Base-by-base conservation (phyloP, 2,888 invertebrate genomes). In the Thyatira batis region DNA sequence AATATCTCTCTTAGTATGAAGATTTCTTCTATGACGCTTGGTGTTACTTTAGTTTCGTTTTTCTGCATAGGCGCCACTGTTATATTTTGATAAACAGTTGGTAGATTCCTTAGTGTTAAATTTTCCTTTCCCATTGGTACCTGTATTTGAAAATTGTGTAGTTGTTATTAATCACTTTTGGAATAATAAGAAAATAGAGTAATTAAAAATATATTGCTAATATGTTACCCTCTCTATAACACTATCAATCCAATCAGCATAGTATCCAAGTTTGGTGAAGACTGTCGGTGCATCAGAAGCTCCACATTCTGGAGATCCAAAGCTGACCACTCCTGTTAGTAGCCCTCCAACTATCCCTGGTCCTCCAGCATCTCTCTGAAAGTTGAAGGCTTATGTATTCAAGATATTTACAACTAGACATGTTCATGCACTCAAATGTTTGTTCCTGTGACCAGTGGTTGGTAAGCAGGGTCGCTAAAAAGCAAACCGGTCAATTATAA, bases 251-350 rank as follows among this genome's bases (percentile, higher is more conserved):
- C 84, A 84, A 0, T 71, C 45, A 0, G 56, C 20, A 53, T 80
- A 80, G 51, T 49, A 55, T 0, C 74, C 76, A 1, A 85, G 43
- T 49, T 71, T 76, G 1, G 78, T 82, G 58, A 83, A 81, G 20
- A 84, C 85, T 0, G 83, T 83, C 0, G 84, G 84, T 0, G 75
- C 58, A 21, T 73, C 67, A 2, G 52, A 49, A 9, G 63, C 53
- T 0, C 83, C 83, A 49, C 84, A 85, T 1, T 53, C 27, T 0
- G 76, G 65, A 0, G 82, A 67, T 0, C 78, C 81, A 53, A 78
- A 84, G 60, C 80, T 83, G 17, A 80, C 63, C 0, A 84, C 58
- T 0, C 84, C 84, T 0, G 73, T 54, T 0, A 84, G 61, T 2
- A 55, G 17, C 0, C 67, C 71, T 11, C 55, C 52, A 0, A 66